Percentiles rank a stretch among this genome's conserved stretches.
Conservation (phyloP, 2,888 invertebrate genomes). For the Epiblema foenella region DNA sequence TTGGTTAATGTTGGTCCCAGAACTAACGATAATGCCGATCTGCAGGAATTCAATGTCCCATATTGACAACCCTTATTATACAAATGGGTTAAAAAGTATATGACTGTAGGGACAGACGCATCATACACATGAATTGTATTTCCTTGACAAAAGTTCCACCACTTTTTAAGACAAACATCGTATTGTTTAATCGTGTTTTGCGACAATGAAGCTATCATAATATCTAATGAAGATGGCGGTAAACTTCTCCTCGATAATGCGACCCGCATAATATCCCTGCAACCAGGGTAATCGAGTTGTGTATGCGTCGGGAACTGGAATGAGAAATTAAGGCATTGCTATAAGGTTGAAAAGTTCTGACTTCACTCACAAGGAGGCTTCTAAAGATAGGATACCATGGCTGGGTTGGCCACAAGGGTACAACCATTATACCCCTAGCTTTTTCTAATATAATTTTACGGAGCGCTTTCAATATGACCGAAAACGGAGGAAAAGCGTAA, state of each 20-base stretch:
- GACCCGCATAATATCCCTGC: slow-evolving; percentile 22
- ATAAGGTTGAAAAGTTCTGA: slow-evolving; percentile 9
- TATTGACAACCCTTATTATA: slow-evolving; percentile 16
- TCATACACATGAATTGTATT: no score
- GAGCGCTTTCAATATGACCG: slow-evolving; percentile 35
- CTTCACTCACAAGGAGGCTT: background rate
- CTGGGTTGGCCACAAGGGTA: slow-evolving; percentile 44
- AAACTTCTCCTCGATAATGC: slow-evolving; percentile 5
- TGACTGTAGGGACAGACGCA: background rate
- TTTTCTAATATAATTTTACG: slow-evolving; percentile 41
- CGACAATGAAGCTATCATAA: slow-evolving; percentile 5
- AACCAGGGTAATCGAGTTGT: slow-evolving; percentile 24
- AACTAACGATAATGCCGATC: slow-evolving; percentile 7
- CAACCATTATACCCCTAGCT: slow-evolving; percentile 39
- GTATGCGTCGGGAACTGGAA: slow-evolving; percentile 32
- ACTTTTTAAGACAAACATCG: no score
- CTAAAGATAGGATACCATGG: slow-evolving; percentile 37
- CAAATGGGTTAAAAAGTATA: slow-evolving; percentile 9
- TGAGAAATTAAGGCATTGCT: slow-evolving; percentile 27
- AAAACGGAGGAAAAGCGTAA: slow-evolving; percentile 46
- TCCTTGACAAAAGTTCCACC: no score
- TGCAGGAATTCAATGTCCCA: slow-evolving; percentile 14
- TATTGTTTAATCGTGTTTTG: slow-evolving; percentile 9
- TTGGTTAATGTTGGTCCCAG: slow-evolving; percentile 6
- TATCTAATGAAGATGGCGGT: slow-evolving; percentile 3